Evolutionary conservation across 2,888 invertebrate genomes (phyloP), one percentile per base, ranked within the genome.

Genomic region (Nomada goodeniana): DNA sequence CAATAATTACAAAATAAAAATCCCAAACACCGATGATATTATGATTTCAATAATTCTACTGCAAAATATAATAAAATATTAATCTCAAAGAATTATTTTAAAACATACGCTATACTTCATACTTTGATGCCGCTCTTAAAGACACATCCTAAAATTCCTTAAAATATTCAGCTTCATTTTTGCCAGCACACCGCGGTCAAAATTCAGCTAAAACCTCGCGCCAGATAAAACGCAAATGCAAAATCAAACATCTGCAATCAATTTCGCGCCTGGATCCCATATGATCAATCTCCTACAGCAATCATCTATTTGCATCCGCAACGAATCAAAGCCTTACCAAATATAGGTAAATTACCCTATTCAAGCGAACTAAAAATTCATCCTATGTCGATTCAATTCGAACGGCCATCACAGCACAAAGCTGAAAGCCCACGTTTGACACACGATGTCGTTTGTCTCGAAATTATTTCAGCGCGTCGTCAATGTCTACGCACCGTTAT

Each of bases 391-490:
- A 2, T 13, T 11, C 18, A 36, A 36, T 42, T n/a, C 9, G 13
- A 15, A 29, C 42, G 60, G 11, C 9, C 9, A 29, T 60, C 36
- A 61, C 36, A 42, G 20, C n/a, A n/a, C 10, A 61, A 42, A 11
- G n/a, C 18, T 42, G 60, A 61, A 61, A 44, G 42, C 3, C 20
- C 70, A 5, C 20, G 13, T 20, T 29, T n/a, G n/a, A 47, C 50
- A 11, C 50, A 15, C 50, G 15, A 36, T 52, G 20, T 52, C 23
- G 20, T 52, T 23, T 10, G 15, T 10, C 52, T 61, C 23, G 36
- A 71, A 61, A 61, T 71, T 36, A 71, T 61, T 61, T 52, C 23
- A n/a, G 15, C 29, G 29, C 23, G 42, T 23, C 29, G 50, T 15
- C 36, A 9, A 29, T 20, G 47, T 26, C 18, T 53, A 42, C 53